Percentiles rank a stretch among this genome's conserved stretches.
These are phyloP conservation scores for Pemphredon lugubris DNA, from an alignment of 2,888 invertebrate species.

Conservation along the genomic window DNA sequence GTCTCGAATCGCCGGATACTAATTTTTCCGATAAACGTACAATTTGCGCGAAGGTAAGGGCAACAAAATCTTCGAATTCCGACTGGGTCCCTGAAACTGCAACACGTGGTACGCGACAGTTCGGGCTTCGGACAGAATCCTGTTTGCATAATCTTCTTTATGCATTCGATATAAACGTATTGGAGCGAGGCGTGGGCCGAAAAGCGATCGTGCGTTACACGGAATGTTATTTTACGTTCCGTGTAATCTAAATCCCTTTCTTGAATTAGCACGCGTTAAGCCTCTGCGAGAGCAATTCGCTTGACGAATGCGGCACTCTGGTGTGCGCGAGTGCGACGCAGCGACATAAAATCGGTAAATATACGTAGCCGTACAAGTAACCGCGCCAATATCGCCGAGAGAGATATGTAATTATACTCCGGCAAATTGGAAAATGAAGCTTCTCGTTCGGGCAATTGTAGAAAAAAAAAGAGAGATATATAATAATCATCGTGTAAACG, in stretches of 20 bases:
- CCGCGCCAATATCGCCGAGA: too few species aligned
- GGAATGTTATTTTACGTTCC: conserved; percentile 24
- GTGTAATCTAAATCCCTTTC: conserved; percentile 41
- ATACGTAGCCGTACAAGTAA: too few species aligned
- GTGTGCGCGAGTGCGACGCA: neutral
- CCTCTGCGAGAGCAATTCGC: conserved; percentile 7
- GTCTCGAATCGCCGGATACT: too few species aligned
- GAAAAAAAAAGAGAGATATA: neutral
- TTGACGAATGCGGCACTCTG: conserved; percentile 9
- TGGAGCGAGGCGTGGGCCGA: conserved; percentile 29
- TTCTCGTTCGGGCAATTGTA: neutral
- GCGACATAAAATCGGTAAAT: too few species aligned
- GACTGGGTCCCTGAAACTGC: conserved; percentile 19
- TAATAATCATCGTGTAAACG: neutral
- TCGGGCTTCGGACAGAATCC: conserved; percentile 67
- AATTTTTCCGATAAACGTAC: too few species aligned
- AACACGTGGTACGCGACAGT: conserved; percentile 44
- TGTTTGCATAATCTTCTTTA: conserved; percentile 71
- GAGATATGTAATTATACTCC: too few species aligned
- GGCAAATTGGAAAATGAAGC: too few species aligned
- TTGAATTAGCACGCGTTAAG: conserved; percentile 12
- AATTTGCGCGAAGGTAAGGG: neutral
- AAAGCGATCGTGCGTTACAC: conserved; percentile 18
- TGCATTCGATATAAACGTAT: conserved; percentile 27
- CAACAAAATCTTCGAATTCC: conserved; percentile 22